phyloP scores from a whole-genome alignment of 2,797 vertebrate species.

The Calcarius lapponicus region DNA sequence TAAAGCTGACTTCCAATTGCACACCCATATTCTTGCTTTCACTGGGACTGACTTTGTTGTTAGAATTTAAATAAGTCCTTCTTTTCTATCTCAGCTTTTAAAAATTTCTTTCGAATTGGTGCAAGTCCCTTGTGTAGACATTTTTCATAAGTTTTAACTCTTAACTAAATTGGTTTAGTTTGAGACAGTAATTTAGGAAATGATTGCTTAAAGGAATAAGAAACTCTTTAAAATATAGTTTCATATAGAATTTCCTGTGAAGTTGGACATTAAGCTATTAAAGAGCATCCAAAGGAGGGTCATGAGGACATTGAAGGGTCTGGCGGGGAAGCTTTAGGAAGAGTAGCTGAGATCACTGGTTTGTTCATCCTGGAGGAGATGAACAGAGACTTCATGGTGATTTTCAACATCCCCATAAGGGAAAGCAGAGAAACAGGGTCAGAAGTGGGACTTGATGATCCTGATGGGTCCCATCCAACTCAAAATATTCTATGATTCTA shows the following conservation, averaged over 20 bases:
- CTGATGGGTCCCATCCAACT: not conserved
- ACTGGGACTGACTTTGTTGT: not conserved
- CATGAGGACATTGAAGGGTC: not conserved
- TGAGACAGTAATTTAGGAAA: not conserved
- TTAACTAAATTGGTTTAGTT: not conserved
- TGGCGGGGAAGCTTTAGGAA: not conserved
- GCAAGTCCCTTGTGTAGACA: not conserved
- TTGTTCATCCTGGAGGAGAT: not conserved
- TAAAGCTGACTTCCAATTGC: not conserved
- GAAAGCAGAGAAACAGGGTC: not conserved
- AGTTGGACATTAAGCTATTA: not conserved
- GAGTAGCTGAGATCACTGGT: not conserved
- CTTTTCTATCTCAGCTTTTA: not conserved
- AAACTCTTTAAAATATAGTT: not conserved
- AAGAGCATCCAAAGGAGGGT: not conserved
- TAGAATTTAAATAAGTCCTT: slow-evolving; percentile 5
- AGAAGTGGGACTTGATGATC: not conserved
- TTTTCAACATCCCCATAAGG: not conserved
- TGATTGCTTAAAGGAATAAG: not conserved
- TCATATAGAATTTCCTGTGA: not conserved
- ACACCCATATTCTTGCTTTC: not conserved
- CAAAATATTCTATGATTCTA: not conserved
- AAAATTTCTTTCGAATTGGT: not conserved
- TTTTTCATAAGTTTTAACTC: not conserved
- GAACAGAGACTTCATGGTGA: not conserved